Evolutionary conservation across 2,797 vertebrate genomes (phyloP), one percentile per base, ranked within the genome.

Genomic region (Pangasius djambal): DNA sequence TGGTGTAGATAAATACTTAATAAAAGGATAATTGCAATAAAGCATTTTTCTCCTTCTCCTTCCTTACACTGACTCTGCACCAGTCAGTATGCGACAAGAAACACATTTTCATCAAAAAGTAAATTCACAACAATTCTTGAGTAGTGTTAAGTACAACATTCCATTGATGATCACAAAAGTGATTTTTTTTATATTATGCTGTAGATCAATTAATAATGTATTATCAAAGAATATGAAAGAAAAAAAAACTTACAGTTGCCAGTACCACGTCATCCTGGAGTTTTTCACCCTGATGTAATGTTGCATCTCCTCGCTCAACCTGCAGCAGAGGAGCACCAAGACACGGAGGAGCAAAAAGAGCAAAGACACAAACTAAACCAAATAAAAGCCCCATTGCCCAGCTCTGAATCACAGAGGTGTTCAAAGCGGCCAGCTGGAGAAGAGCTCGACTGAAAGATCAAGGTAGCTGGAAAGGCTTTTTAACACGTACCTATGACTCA

Each of bases 401-500:
- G 92, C 82, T 77, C 83, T 83, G 88, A 61, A 57, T 82, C 84
- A 90, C 82, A 85, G 70, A 83, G 86, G 90, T 91, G 92, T 63
- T 92, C 92, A 67, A 90, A 90, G 88, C 90, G 89, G 88, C 86
- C 81, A 81, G 90, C 91, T 93, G 88, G 86, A 89, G 69, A 77
- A 92, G 89, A 92, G 91, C 87, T 85, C 82, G 89, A 92, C 86
- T 94, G 90, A 90, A 92, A 92, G 90, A 92, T 91, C 91, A 91
- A 92, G 92, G 93, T 94, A 94, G 95, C 95, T 95, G 95, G 92
- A 92, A 94, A 94, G 91, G 93, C 91, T 93, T 96, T 96, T 96
- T 95, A 96, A 96, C 95, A 91, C 93, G 90, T 91, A 91, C 94
- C 94, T 95, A 95, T 96, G 96, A 96, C 93, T 97, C 96, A 96